Conservation (phyloP, 2,888 invertebrate genomes). For the Bellardia bayeri region DNA sequence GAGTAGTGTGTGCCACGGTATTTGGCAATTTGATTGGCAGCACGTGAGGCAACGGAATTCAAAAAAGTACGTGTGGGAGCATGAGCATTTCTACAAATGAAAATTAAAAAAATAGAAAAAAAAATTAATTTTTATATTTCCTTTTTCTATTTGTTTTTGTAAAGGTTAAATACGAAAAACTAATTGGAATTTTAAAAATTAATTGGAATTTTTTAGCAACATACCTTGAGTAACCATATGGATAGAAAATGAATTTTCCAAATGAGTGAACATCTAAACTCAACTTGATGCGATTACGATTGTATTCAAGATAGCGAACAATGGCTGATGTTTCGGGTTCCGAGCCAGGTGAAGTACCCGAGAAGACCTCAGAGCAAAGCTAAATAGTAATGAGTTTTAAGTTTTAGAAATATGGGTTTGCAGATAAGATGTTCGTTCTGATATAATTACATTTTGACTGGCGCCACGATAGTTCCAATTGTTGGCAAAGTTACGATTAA, state of each 20-base stretch:
- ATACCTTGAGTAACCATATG: slow-evolving; percentile 83
- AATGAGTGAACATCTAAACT: slow-evolving; percentile 84
- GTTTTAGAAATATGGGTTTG: slow-evolving; percentile 71
- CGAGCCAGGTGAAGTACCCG: slow-evolving; percentile 81
- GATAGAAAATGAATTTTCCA: slow-evolving; percentile 84
- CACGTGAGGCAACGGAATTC: slow-evolving; percentile 81
- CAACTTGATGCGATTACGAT: slow-evolving; percentile 82
- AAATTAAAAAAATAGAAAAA: slow-evolving; percentile 36
- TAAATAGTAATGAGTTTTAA: slow-evolving; percentile 64
- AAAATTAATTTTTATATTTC: slow-evolving; percentile 74
- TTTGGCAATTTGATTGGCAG: slow-evolving; percentile 83
- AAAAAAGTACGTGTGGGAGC: slow-evolving; percentile 81
- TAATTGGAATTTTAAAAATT: neutral
- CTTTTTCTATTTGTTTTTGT: neutral
- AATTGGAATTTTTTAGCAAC: slow-evolving; percentile 48
- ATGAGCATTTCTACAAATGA: slow-evolving; percentile 77
- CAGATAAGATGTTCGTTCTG: neutral
- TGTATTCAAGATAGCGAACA: slow-evolving; percentile 81
- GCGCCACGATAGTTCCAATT: slow-evolving; percentile 87
- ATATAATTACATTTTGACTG: slow-evolving; percentile 83
- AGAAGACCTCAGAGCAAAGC: slow-evolving; percentile 84
- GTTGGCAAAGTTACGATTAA: slow-evolving; percentile 91
- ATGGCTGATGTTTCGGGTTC: slow-evolving; percentile 83
- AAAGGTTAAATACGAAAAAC: neutral
- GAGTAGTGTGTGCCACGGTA: slow-evolving; percentile 84